These are phyloP conservation scores for Junonia oenone DNA, from an alignment of 2,888 invertebrate genomes.

Conservation along the genomic window DNA sequence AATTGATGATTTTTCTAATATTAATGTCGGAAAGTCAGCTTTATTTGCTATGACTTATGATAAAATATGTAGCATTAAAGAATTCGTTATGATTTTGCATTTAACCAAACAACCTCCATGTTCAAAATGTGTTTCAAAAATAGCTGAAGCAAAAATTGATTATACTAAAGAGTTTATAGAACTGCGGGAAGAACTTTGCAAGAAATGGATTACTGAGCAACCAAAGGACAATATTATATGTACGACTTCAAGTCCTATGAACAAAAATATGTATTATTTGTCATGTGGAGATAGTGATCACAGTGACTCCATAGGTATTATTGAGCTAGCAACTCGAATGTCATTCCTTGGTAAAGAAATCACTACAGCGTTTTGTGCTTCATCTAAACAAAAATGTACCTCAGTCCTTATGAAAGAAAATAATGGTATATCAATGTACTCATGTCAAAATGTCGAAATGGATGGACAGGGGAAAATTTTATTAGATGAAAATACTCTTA, in stretches of 20 bases:
- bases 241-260: conserved; percentile 61
- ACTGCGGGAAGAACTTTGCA: conserved; percentile 60
- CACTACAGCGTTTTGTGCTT: conserved; percentile 61
- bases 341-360: conserved; percentile 72
- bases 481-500: conserved; percentile 58
- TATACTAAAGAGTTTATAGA: conserved; percentile 54
- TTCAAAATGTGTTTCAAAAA: conserved; percentile 57
- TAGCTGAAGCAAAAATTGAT: conserved; percentile 62
- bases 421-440: conserved; percentile 67
- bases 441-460: conserved; percentile 71
- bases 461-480: conserved; percentile 66
- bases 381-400: conserved; percentile 51
- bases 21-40: conserved; percentile 67
- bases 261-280: conserved; percentile 63
- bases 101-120: conserved; percentile 67
- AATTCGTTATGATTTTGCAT: conserved; percentile 55
- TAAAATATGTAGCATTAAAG: conserved; percentile 61
- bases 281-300: conserved; percentile 50
- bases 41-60: conserved; percentile 73
- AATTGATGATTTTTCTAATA: conserved; percentile 52
- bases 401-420: conserved; percentile 57
- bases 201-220: conserved; percentile 59
- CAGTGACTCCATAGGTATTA: conserved; percentile 60
- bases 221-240: conserved; percentile 63
- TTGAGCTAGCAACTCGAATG: conserved; percentile 64